Percentiles rank a stretch among this genome's conserved stretches.
These are phyloP conservation scores for Caenorhabditis japonica DNA, from an alignment of 2,888 invertebrate genomes.

Conservation along the genomic window DNA sequence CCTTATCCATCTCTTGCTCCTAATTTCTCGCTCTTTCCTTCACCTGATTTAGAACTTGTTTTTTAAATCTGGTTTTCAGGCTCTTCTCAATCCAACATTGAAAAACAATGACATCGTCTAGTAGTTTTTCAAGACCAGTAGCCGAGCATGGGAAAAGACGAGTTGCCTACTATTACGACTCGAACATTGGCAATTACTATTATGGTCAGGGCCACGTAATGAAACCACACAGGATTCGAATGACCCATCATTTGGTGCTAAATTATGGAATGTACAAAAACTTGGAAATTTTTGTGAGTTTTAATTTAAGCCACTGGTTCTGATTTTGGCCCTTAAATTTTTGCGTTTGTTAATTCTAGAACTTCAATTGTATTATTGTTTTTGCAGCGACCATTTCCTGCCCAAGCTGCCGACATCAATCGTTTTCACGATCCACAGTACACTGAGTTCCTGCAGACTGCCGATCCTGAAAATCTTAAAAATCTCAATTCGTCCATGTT, in stretches of 20 bases:
- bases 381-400: slow-evolving; percentile 94
- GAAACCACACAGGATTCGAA: slow-evolving; percentile 99
- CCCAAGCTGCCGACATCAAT: slow-evolving; percentile 99
- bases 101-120: too few species aligned
- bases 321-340: too few species aligned
- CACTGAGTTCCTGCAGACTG: neutral
- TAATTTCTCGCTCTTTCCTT: too few species aligned
- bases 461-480: slow-evolving; percentile 90
- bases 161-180: slow-evolving; percentile 79
- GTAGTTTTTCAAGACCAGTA: too few species aligned
- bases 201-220: slow-evolving; percentile 99
- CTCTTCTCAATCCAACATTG: too few species aligned
- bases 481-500: slow-evolving; percentile 99
- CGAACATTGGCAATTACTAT: slow-evolving; percentile 97
- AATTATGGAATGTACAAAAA: slow-evolving; percentile 98
- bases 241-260: slow-evolving; percentile 97
- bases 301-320: too few species aligned
- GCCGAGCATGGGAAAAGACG: slow-evolving; percentile 68
- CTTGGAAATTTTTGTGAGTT: slow-evolving; percentile 98
- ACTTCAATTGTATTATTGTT: neutral
- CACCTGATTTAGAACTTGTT: too few species aligned
- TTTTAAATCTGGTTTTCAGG: too few species aligned
- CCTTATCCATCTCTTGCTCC: too few species aligned
- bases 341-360: too few species aligned
- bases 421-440: slow-evolving; percentile 82